Evolutionary conservation across 2,888 invertebrate species (phyloP), one percentile per base, ranked within the genome.

Genomic region (Drosophila austrosaltans): DNA sequence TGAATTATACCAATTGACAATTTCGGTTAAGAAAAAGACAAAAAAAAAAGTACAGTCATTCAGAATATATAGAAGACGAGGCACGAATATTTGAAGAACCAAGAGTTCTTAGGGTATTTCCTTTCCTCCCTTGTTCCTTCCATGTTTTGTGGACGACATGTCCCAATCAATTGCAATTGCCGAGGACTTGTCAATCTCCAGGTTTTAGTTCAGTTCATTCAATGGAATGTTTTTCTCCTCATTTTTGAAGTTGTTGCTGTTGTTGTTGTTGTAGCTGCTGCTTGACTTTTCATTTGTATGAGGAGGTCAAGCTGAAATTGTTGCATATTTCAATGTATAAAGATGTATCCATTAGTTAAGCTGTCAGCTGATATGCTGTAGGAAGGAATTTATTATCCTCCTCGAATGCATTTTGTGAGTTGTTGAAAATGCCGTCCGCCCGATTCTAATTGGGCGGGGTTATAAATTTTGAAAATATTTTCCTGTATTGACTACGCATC

Each of bases 1-100:
- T 73, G 73, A 85, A 79, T 76, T 73, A 80, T 81, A 77, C 79
- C 82, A 83, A 85, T 85, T 85, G 82, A 81, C 83, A 83, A 86
- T 84, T 81, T 67, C 58, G 73, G 73, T 59, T 63, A 81, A 75
- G 57, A 36, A 32, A 39, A 28, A 16, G 32, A 48, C 60, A 39
- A 53, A 30, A 58, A 60, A 83, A 78, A 16, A 84, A 79, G 83
- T 84, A 84, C 83, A 86, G 83, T 84, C 86, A 73, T 75, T 71
- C 22, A 48, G 44, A 78, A 36, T 36, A 76, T 80, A 76, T 25
- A 53, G 80, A 76, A 25, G 48, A 10, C 16, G 16, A 16, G 16
- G 16, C 16, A 16, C 16, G 53, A 63, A 25, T 25, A 48, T 48
- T 48, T 40, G 40, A 40, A 40, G 6, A 40, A 48, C 62, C 54